Conservation (phyloP, 2,888 invertebrate genomes). For the Rambutsinella grinnellia region DNA sequence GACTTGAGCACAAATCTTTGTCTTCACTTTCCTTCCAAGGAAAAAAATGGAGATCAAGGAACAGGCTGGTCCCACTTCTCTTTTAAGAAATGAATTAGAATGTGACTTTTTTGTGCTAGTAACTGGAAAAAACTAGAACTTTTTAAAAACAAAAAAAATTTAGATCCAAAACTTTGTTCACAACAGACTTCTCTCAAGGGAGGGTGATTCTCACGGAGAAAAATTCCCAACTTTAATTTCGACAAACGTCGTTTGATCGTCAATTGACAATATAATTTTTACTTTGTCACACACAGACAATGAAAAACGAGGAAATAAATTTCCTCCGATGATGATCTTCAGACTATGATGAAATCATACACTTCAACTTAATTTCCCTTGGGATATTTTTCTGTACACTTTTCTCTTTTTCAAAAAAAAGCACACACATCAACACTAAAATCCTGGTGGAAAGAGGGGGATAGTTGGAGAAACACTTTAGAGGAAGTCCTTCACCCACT, state of each 20-base stretch:
- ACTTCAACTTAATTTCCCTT: conserved; percentile 47
- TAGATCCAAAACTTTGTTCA: no score
- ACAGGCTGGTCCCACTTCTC: neutral
- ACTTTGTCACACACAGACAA: neutral
- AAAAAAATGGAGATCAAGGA: neutral
- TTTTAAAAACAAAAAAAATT: neutral
- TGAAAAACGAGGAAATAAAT: neutral
- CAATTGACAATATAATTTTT: neutral
- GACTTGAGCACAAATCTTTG: no score
- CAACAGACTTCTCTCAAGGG: no score
- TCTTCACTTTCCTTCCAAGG: neutral
- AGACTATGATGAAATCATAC: conserved; percentile 20
- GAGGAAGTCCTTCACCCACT: conserved; percentile 35
- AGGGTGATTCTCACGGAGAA: neutral
- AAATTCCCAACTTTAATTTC: neutral
- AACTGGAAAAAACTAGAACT: no score
- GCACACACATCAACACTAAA: no score
- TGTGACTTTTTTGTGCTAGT: neutral
- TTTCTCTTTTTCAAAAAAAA: neutral
- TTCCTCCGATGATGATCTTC: neutral
- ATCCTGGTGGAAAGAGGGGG: neutral
- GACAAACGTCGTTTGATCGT: neutral
- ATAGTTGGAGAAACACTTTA: neutral
- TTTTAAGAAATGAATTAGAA: neutral
- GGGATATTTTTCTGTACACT: conserved; percentile 14